Base-by-base conservation (phyloP, 1,140 invertebrate genomes). In the Scaptomyza hsui region DNA sequence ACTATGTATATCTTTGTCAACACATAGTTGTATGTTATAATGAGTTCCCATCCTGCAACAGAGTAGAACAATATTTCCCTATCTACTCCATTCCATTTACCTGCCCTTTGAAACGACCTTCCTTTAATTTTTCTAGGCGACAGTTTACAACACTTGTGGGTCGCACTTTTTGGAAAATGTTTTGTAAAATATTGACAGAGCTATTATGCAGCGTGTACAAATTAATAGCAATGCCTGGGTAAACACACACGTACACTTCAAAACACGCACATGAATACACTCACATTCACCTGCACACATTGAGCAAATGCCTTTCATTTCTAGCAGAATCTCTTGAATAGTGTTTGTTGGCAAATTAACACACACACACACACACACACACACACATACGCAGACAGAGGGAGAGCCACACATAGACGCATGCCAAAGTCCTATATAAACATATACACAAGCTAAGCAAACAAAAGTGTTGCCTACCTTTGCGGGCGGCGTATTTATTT, bases 341-440 rank as follows among this genome's bases (percentile, higher is more conserved):
- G 73, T 85, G 81, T 81, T 86, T 86, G 77, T 85, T 85, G 77
- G 81, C 77, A 86, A 85, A 85, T 86, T 86, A 85, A 86, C 81
- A 80, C 81, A 80, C 81, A 85, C 64, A 64, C 60, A 76, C 15
- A 64, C 45, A 41, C 26, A 41, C 35, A 12, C 48, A 37, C 10
- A 24, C n/a, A n/a, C n/a, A n/a, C n/a, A n/a, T n/a, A n/a, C n/a
- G n/a, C n/a, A n/a, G n/a, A n/a, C n/a, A n/a, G n/a, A 24, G 21
- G 21, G 3, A 24, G 21, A 24, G 21, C 0, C 41, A 44, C 12
- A 48, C 44, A 72, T 63, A 55, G 67, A 32, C 47, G 21, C 42
- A 55, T 39, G 18, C 45, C 45, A 61, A 74, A 64, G 62, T 71
- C 80, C 76, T 86, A 85, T 73, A 85, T 62, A 85, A 83, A 85